Percentiles rank a stretch among this genome's conserved stretches.
These are phyloP conservation scores for Acanthopagrus latus DNA, from an alignment of 2,797 vertebrate species.

Conservation along the genomic window DNA sequence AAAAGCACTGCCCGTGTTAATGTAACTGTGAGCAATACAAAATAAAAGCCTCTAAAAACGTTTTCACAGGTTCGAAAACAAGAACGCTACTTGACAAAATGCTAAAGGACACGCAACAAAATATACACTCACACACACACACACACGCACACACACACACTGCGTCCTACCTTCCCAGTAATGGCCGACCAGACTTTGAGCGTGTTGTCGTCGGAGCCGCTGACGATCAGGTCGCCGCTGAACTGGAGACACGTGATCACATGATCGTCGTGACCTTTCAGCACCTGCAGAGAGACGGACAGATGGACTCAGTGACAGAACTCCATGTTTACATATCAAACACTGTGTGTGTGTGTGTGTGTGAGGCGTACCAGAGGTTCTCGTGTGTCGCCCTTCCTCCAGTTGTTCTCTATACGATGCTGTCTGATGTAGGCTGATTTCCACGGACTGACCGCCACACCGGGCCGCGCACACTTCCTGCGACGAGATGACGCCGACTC, in stretches of 20 bases:
- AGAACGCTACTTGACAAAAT: not conserved
- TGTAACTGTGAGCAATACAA: too few relatives aligned
- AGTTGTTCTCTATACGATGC: slow-evolving; percentile 94
- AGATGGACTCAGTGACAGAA: not conserved
- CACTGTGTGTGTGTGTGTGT: fast-evolving
- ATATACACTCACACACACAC: not conserved
- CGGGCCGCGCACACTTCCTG: slow-evolving; percentile 88
- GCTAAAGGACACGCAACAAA: not conserved
- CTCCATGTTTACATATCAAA: not conserved
- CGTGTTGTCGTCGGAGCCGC: slow-evolving; percentile 96
- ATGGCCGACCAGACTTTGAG: slow-evolving; percentile 96
- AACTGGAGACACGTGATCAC: slow-evolving; percentile 97
- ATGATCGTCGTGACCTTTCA: slow-evolving; percentile 95
- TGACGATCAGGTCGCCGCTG: slow-evolving; percentile 94
- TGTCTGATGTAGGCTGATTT: slow-evolving; percentile 94
- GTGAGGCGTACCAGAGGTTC: slow-evolving; percentile 74
- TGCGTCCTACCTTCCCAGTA: slow-evolving; percentile 89
- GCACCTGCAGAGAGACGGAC: slow-evolving; percentile 80
- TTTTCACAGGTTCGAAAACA: not conserved
- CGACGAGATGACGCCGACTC: slow-evolving; percentile 87
- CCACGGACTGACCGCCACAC: slow-evolving; percentile 89
- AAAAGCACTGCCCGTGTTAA: too few relatives aligned
- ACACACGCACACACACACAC: not conserved
- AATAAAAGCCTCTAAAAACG: too few relatives aligned
- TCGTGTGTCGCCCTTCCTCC: slow-evolving; percentile 91